Evolutionary conservation across 1,140 invertebrate species (phyloP).

Genomic region (Calosoma granatense): DNA sequence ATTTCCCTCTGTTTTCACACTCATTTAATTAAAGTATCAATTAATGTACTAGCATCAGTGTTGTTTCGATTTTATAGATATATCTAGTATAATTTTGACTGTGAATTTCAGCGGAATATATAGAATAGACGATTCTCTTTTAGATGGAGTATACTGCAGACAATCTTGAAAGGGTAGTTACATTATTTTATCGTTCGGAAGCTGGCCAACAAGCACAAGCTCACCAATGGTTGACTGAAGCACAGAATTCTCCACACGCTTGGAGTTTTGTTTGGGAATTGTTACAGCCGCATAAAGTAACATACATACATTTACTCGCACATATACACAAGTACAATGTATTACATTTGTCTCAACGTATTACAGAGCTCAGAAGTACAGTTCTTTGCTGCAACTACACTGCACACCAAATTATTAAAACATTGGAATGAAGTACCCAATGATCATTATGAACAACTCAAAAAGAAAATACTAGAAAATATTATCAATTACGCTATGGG

Average conservation of each 20-base stretch:
- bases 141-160: constrained; percentile 31
- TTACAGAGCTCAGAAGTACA: constrained; percentile 71
- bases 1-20: no score
- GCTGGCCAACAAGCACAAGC: constrained; percentile 55
- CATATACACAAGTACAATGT: no score
- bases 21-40: no score
- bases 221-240: constrained; percentile 71
- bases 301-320: constrained; percentile 7
- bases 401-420: constrained; percentile 78
- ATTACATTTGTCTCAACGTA: constrained; percentile 8
- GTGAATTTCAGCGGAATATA: no score
- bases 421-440: constrained; percentile 75
- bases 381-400: constrained; percentile 83
- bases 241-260: constrained; percentile 71
- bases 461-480: constrained; percentile 62
- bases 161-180: constrained; percentile 41
- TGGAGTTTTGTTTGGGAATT: constrained; percentile 87
- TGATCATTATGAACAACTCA: constrained; percentile 62
- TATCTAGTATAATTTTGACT: no score
- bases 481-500: constrained; percentile 65
- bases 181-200: constrained; percentile 41
- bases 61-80: no score
- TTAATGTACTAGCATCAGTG: no score
- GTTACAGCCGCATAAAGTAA: constrained; percentile 63
- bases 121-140: no score